These are phyloP conservation scores for Psettodes erumei DNA, from an alignment of 2,113 vertebrate species.

Conservation along the genomic window DNA sequence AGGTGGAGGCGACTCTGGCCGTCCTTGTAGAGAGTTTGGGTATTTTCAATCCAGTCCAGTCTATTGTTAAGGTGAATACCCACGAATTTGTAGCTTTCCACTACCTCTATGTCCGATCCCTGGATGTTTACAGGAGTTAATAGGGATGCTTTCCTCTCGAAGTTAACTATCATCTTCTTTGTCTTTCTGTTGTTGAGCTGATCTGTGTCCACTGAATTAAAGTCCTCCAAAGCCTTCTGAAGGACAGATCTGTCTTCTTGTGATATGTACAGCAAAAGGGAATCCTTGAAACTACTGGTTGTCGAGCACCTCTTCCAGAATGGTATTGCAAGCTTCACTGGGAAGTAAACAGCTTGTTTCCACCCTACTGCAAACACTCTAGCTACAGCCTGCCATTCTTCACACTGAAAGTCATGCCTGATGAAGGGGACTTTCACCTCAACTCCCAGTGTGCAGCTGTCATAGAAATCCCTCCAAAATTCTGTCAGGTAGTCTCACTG, in stretches of 20 bases:
- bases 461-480: constrained; percentile 12
- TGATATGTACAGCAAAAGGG: constrained; percentile 3
- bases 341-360: constrained; percentile 5
- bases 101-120: too few relatives aligned
- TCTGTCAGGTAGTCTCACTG: background rate
- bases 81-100: too few relatives aligned
- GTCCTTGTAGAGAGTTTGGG: too few relatives aligned
- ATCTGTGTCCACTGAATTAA: constrained; percentile 10
- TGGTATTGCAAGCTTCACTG: constrained; percentile 6
- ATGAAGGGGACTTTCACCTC: constrained; percentile 10
- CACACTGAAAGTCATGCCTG: background rate
- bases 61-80: too few relatives aligned
- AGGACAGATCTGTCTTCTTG: too few relatives aligned
- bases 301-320: constrained; percentile 10
- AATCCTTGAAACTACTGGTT: background rate
- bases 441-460: constrained; percentile 3
- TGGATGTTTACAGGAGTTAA: too few relatives aligned
- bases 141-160: too few relatives aligned
- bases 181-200: too few relatives aligned
- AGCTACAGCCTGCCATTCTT: constrained; percentile 6
- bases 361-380: constrained; percentile 8
- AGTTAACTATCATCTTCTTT: too few relatives aligned
- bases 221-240: constrained; percentile 12
- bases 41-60: too few relatives aligned
- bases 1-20: too few relatives aligned